Conservation (phyloP, 2,113 vertebrate genomes). For the Phalacrocorax brasilianus region DNA sequence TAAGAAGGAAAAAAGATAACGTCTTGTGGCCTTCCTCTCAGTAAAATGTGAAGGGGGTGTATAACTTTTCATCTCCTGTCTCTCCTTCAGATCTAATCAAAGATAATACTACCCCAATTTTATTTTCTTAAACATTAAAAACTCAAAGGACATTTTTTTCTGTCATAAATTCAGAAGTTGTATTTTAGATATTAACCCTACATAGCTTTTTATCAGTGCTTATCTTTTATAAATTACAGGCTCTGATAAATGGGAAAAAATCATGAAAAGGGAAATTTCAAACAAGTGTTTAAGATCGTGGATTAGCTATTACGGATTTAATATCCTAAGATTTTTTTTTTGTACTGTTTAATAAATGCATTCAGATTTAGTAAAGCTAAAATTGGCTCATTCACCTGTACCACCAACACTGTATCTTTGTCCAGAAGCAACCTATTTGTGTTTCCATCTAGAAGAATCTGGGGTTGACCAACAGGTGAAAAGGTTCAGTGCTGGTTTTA, state of each 20-base stretch:
- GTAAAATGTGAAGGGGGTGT: not conserved
- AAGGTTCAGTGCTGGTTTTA: not conserved
- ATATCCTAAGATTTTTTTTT: not conserved
- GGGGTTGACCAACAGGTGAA: not conserved
- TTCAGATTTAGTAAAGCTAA: not conserved
- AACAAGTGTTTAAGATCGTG: not conserved
- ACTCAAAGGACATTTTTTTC: not conserved
- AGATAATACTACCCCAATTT: not conserved
- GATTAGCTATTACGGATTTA: not conserved
- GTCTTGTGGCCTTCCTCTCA: not conserved
- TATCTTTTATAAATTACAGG: not conserved
- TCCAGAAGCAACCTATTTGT: not conserved
- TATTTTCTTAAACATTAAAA: not conserved
- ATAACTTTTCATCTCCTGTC: not conserved
- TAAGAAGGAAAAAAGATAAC: not conserved
- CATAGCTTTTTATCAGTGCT: not conserved
- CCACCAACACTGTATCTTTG: not conserved
- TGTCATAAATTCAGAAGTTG: not conserved
- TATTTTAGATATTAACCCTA: not conserved
- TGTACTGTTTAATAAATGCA: not conserved
- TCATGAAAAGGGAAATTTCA: not conserved
- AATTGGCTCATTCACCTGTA: not conserved
- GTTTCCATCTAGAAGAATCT: not conserved
- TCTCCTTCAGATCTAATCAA: not conserved
- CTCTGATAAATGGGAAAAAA: not conserved